Evolutionary conservation across 2,888 invertebrate genomes (phyloP), one percentile per base, ranked within the genome.

Genomic region (Agrochola lota): DNA sequence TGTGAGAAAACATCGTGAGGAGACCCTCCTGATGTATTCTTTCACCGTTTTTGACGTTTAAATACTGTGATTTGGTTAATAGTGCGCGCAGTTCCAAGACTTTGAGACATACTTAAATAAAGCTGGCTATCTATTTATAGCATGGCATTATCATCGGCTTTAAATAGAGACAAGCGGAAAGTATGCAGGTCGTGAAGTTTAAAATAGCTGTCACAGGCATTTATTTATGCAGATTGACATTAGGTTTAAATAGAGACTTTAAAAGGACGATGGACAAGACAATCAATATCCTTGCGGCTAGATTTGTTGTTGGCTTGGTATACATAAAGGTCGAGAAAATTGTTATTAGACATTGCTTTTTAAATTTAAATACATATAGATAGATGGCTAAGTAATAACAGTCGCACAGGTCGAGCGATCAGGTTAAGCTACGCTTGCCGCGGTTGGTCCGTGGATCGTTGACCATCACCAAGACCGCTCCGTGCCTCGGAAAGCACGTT

Each of bases 141-240:
- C 26, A 52, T 68, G 49, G n/a, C 67, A 76, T 80, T 80, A 66
- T 26, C 55, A 70, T 40, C 35, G 59, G 64, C 62, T 68, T 40
- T 77, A 80, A 83, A 78, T 83, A 77, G 57, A 82, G 17, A 63
- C 40, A 49, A 68, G 17, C 60, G 30, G 15, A 78, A 55, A 83
- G 55, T 89, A 89, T 78, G 55, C 78, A 59, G 84, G 79, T 55
- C 66, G 40, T 49, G 64, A 23, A 15, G 60, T 43, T 77, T 63
- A 57, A 64, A 52, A 84, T 79, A 67, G 23, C 40, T 60, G 40
- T 49, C 26, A 49, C 46, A 35, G 63, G 57, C 57, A n/a, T 11
- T 68, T 69, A 59, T n/a, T 46, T 46, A 46, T 17, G 49, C 23
- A 46, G 20, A 52, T 66, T 60, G 0, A 55, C 15, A 64, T 52